Evolutionary conservation across 2,797 vertebrate species (phyloP), one percentile per base, ranked within the genome.

Genomic region (Oryzias dopingdopingensis): DNA sequence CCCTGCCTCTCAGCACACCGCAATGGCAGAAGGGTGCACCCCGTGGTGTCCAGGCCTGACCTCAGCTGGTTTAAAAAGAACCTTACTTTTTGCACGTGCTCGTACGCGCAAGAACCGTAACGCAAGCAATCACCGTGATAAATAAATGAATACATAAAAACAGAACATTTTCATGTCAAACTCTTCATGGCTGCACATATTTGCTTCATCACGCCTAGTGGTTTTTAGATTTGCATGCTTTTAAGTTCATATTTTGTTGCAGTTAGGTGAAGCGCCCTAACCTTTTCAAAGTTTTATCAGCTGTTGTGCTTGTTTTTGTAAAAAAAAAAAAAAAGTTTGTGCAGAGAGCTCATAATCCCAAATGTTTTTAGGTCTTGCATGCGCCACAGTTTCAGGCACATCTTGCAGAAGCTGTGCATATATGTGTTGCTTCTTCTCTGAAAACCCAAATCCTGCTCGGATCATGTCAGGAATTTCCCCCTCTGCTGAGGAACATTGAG

Each of bases 31-130:
- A 76, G 78, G 78, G 67, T 64, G 62, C 83, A 86, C 81, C 82
- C 83, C 76, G 73, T 54, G 4, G 76, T 80, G 82, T 77, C 80
- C 65, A 44, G 74, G 49, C 66, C 68, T 84, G 84, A 87, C 84
- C 83, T 82, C 72, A 77, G 73, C 80, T 73, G 70, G 62, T 66
- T 66, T 56, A 55, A 70, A 56, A 49, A 52, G 62, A 48, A 44
- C 58, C 43, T 63, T 52, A 29, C 61, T 67, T 55, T 22, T 73
- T 5, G 10, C 49, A 49, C 1, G 20, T 48, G 43, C 66, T 67
- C 65, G 65, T 18, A 70, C 58, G 74, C 59, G 58, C 58, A 42
- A 70, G 59, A 69, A 81, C 81, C 84, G 65, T 53, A 18, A 13
- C 14, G 2, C 18, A 37, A 52, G 48, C 42, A 48, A 50, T 69